Evolutionary conservation across 2,113 vertebrate species (phyloP).

Genomic region (Lasiurus borealis): DNA sequence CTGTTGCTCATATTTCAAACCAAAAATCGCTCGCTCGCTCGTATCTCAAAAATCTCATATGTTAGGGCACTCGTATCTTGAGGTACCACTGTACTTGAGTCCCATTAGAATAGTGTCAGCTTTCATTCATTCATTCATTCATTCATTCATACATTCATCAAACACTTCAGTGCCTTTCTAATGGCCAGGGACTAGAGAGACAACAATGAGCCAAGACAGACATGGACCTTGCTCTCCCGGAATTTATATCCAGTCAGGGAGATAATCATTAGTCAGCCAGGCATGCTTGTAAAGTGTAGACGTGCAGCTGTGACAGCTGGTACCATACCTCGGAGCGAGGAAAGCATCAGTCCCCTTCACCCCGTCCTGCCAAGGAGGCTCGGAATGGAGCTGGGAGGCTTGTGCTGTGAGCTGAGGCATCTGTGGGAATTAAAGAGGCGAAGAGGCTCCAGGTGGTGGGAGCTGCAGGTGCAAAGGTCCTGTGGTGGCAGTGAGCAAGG

Average conservation of each 20-base stretch:
- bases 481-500: not conserved
- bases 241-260: not conserved
- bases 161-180: not conserved
- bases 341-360: not conserved
- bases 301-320: not conserved
- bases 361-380: not conserved
- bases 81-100: too few relatives aligned
- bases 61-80: too few relatives aligned
- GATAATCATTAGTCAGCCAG: not conserved
- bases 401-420: not conserved
- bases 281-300: not conserved
- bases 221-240: not conserved
- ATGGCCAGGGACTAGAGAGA: not conserved
- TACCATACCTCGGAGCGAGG: not conserved
- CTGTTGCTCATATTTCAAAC: too few relatives aligned
- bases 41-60: too few relatives aligned
- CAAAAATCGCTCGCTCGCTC: too few relatives aligned
- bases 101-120: too few relatives aligned
- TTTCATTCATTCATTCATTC: not conserved
- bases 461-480: not conserved
- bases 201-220: not conserved
- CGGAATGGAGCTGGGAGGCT: not conserved
- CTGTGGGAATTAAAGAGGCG: not conserved
- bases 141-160: not conserved
- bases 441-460: not conserved